Percentiles rank a stretch among this genome's conserved stretches.
Conservation (phyloP, 2,888 invertebrate species). For the Clanis bilineata region DNA sequence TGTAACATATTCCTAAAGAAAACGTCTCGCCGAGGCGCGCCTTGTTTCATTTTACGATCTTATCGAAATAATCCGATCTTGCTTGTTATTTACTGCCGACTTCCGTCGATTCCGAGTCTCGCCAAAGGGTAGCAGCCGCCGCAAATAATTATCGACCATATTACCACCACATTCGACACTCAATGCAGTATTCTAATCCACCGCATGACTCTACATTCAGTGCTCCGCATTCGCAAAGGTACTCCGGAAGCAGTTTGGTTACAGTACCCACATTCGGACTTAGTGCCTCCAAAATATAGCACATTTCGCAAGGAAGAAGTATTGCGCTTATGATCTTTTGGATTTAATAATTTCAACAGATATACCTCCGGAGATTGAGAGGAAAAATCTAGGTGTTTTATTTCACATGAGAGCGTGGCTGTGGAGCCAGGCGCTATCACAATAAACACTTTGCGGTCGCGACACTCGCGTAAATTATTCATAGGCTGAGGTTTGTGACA, state of each 20-base stretch:
- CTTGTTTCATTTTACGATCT: constrained; percentile 82
- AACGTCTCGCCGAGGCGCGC: constrained; percentile 68
- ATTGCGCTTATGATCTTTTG: constrained; percentile 50
- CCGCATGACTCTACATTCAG: constrained; percentile 50
- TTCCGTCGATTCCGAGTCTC: constrained; percentile 67
- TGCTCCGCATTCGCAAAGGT: constrained; percentile 41
- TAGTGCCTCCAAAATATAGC: constrained; percentile 52
- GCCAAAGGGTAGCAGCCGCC: constrained; percentile 39
- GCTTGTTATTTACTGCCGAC: constrained; percentile 78
- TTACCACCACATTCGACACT: constrained; percentile 45
- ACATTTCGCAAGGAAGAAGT: constrained; percentile 45
- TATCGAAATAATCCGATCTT: constrained; percentile 82
- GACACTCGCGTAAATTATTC: constrained; percentile 67
- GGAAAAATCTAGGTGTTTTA: constrained; percentile 79
- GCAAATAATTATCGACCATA: constrained; percentile 63
- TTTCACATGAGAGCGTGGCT: constrained; percentile 70
- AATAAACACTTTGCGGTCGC: constrained; percentile 73
- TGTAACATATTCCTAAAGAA: constrained; percentile 69
- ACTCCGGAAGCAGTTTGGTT: constrained; percentile 46
- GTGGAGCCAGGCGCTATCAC: constrained; percentile 68
- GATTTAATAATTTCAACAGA: constrained; percentile 36
- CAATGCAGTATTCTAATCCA: constrained; percentile 52
- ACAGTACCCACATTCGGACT: constrained; percentile 48
- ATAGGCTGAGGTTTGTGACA: constrained; percentile 62
- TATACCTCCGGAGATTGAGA: constrained; percentile 64